Evolutionary conservation across 35 echinoderm and acorn worm species (phyloP), one percentile per base, ranked within the genome.

Genomic region (Patiria miniata): DNA sequence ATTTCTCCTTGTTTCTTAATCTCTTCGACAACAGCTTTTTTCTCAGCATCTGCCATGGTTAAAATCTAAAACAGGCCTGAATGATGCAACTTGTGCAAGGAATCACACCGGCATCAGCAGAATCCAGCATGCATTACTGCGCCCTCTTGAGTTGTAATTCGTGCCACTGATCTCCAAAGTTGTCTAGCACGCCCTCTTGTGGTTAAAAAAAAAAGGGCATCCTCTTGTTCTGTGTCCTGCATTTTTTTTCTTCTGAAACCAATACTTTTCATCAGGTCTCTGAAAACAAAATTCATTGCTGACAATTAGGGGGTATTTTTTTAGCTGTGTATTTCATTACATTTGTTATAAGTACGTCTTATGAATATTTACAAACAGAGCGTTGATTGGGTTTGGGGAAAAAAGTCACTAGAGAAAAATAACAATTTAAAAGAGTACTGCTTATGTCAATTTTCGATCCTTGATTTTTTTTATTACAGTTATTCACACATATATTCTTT

Each of bases 1-100:
- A 89, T 53, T 52, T 97, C 87, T 50, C 90, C 94, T 84, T 97
- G 94, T 47, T 92, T 77, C 56, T 81, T 92, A 51, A 97, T 97
- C 36, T 85, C 51, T 21, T 93, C 87, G 58, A 89, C 80, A 87
- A 97, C 60, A 23, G 51, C 85, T 52, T 87, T 55, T 61, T 89
- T 86, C 8, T 91, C 80, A 16, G 26, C 81, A 34, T 91, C 87
- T 23, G 76, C 86, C 86, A 89, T 93, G 14, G 34, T 73, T 73
- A 28, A 36, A 32, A 26, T 26, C 10, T 15, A 30, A 32, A 36
- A 14, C 2, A 14, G n/a, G 10, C 65, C 29, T 73, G 18, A 61
- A 22, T 73, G 65, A 36, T 32, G n/a, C 26, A 73, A 36, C 34
- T 10, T 26, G 56, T 12, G 56, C 53, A 56, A 60, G 28, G 56